phyloP scores from a whole-genome alignment of 2,113 vertebrate species.

The Climacteris rufus region DNA sequence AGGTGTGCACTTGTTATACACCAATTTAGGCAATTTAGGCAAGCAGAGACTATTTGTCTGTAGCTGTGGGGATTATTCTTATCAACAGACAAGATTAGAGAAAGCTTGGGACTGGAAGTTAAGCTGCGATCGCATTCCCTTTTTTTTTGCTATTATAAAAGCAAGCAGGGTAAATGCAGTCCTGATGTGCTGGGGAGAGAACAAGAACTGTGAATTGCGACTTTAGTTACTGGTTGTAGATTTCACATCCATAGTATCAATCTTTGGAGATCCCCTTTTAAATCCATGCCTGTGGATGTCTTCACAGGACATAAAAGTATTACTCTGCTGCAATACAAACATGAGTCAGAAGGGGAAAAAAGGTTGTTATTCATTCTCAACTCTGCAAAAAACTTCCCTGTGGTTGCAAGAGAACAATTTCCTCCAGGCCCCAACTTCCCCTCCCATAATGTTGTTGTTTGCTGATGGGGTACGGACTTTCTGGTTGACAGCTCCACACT shows the following conservation, averaged over 20 bases:
- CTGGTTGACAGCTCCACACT: background rate
- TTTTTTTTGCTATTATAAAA: background rate
- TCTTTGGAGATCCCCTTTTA: background rate
- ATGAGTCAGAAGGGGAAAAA: background rate
- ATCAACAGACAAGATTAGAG: background rate
- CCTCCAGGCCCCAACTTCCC: background rate
- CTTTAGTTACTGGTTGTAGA: background rate
- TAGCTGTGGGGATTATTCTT: background rate
- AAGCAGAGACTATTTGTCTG: background rate
- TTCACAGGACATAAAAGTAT: background rate
- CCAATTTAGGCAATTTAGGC: background rate
- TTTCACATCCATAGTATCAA: background rate
- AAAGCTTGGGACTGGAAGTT: background rate
- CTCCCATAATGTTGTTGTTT: background rate
- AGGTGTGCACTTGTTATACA: background rate
- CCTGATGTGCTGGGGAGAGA: background rate
- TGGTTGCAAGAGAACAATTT: background rate
- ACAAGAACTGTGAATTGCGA: background rate
- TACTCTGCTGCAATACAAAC: background rate
- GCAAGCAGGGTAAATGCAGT: background rate
- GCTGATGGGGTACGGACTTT: background rate
- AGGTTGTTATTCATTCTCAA: background rate
- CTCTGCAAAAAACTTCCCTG: background rate
- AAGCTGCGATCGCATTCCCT: background rate
- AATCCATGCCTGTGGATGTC: background rate